Evolutionary conservation across 2,113 vertebrate genomes (phyloP).

Genomic region (Megaceryle torquata): DNA sequence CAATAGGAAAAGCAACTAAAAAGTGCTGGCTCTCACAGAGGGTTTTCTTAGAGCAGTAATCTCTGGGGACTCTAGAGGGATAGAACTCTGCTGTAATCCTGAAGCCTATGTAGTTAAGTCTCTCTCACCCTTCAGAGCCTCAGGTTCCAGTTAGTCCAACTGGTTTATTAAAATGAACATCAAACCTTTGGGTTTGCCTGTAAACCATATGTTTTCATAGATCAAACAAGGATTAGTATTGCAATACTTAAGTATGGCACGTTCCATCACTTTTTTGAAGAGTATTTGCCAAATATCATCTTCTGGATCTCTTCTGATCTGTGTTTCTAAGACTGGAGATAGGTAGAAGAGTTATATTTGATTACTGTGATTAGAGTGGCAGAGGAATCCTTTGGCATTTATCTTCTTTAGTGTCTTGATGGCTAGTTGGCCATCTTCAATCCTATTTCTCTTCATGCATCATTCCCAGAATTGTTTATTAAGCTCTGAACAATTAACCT

Average conservation of each 20-base stretch:
- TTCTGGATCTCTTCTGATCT: not conserved
- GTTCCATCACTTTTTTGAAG: not conserved
- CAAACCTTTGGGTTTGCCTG: not conserved
- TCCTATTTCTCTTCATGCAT: not conserved
- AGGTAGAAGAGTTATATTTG: not conserved
- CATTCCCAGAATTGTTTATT: not conserved
- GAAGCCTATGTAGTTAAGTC: not conserved
- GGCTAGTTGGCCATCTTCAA: not conserved
- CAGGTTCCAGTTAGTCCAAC: not conserved
- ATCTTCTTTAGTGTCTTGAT: not conserved
- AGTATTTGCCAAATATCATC: not conserved
- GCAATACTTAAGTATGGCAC: not conserved
- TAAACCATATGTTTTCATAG: not conserved
- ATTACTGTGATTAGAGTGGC: not conserved
- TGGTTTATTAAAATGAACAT: not conserved
- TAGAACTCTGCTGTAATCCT: not conserved
- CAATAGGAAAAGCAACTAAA: not conserved
- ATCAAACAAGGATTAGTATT: not conserved
- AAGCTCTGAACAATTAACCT: constrained; percentile 15
- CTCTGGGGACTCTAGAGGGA: not conserved
- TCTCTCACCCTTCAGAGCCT: not conserved
- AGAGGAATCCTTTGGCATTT: not conserved
- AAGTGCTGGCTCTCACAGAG: not conserved
- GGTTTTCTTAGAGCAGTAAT: not conserved
- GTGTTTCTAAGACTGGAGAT: not conserved